Evolutionary conservation across 2,888 invertebrate species (phyloP), one percentile per base, ranked within the genome.

Genomic region (Trachelus stipa): DNA sequence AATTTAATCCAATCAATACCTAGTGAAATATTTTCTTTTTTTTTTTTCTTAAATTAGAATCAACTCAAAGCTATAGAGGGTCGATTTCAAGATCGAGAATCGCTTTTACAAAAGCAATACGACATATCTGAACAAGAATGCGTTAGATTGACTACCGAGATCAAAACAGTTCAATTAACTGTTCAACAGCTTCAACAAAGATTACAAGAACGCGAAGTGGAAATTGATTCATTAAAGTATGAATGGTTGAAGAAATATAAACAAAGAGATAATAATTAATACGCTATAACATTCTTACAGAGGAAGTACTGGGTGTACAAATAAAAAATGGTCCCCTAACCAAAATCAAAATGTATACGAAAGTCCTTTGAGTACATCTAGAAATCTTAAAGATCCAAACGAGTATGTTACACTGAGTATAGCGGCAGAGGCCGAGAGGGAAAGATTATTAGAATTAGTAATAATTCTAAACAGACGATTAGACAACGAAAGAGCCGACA

Each of bases 381-480:
- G 74, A 40, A 81, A 75, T 34, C 76, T 34, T 0, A 80, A 79
- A 23, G 85, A 87, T 33, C 83, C 86, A 3, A 87, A 88, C 82
- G 90, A 90, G 79, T 88, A 88, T 74, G 87, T 89, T 3, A 87
- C 93, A 11, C 92, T 93, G 91, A 93, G 93, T 83, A 92, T 93
- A 4, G 93, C 93, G 0, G 93, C 94, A 0, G 94, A 95, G 87
- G 94, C 93, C 73, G 95, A 95, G 91, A 93, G 94, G 30, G 92
- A 93, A 79, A 92, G 93, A 74, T 89, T 95, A 4, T 88, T 95
- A 2, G 94, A 94, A 79, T 88, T 95, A 73, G 92, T 94, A 0
- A 90, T 93, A 11, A 92, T 92, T 0, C 90, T 94, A 69, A 94
- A 94, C 84, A 91, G 92, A 37, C 93, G 95, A 81, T 83, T 95